A percentile compares a stretch with the other conserved stretches of the same genome.
These are phyloP conservation scores for Odontomachus brunneus DNA, from an alignment of 1,140 invertebrate species.

Conservation along the genomic window DNA sequence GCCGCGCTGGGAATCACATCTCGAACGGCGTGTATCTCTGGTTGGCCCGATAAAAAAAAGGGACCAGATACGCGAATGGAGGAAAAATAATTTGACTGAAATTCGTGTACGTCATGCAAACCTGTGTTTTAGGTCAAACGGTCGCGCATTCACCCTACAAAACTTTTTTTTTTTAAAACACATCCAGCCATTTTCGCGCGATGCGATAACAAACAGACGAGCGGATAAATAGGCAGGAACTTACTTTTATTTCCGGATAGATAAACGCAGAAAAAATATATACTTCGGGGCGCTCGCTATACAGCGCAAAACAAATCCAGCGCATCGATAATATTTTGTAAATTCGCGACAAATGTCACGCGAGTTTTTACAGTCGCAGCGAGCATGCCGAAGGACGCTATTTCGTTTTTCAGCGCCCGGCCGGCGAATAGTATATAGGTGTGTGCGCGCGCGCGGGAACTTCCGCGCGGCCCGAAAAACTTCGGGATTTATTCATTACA, in stretches of 20 bases:
- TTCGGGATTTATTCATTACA: constrained; percentile 72
- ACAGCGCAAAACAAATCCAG: constrained; percentile 32
- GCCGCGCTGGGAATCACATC: not conserved
- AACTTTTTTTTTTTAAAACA: constrained; percentile 42
- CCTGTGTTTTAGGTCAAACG: constrained; percentile 24
- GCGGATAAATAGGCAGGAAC: constrained; percentile 22
- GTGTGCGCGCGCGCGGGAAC: not conserved
- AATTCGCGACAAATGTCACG: constrained; percentile 42
- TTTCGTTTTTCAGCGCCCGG: constrained; percentile 49
- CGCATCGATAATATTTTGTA: constrained; percentile 43
- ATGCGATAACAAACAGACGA: constrained; percentile 7
- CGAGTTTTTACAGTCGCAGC: constrained; percentile 31
- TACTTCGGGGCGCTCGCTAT: not conserved
- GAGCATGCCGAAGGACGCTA: constrained; percentile 10
- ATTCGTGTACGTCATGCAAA: constrained; percentile 12
- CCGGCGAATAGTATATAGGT: constrained; percentile 7
- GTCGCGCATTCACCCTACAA: constrained; percentile 8
- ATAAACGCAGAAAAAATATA: constrained; percentile 39
- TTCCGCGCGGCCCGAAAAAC: constrained; percentile 56
- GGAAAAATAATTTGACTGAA: constrained; percentile 24
- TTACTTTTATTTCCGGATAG: constrained; percentile 50
- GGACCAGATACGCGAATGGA: not conserved
- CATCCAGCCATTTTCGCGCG: constrained; percentile 6
- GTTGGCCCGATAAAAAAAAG: not conserved
- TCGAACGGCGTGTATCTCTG: not conserved